These are phyloP conservation scores for Brachirus orientalis DNA, from an alignment of 2,113 vertebrate genomes.

Conservation along the genomic window DNA sequence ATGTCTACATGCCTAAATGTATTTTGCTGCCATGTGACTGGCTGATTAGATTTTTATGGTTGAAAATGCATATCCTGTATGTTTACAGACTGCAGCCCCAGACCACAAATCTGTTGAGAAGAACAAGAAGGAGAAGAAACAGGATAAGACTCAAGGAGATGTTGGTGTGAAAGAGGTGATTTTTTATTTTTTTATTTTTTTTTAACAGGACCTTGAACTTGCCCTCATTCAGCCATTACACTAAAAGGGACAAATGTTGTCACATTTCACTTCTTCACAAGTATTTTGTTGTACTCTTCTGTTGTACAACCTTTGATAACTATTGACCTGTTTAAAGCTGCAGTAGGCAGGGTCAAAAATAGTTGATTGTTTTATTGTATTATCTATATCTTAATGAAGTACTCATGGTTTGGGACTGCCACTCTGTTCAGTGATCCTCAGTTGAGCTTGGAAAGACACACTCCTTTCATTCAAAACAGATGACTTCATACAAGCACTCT, in stretches of 20 bases:
- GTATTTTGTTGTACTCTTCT: no score
- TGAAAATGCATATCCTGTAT: not conserved
- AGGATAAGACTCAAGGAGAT: conserved; percentile 50
- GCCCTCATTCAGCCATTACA: not conserved
- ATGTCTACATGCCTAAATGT: no score
- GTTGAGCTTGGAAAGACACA: no score
- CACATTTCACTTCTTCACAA: not conserved
- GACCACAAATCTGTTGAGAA: conserved; percentile 45
- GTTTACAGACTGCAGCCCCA: conserved; percentile 26
- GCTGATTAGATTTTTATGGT: no score
- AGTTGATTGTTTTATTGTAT: not conserved
- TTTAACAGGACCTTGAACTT: not conserved
- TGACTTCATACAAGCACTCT: no score
- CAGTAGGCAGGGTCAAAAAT: not conserved
- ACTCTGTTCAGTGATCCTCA: no score
- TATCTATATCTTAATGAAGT: no score
- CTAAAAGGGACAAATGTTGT: no score
- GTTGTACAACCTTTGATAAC: not conserved
- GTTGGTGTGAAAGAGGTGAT: conserved; percentile 73
- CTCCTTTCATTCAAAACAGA: no score
- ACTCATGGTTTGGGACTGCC: no score
- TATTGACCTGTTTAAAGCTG: not conserved
- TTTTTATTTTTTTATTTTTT: not conserved
- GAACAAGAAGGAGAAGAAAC: conserved; percentile 74
- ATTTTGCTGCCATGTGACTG: no score